These are phyloP conservation scores for Ellobium chinense DNA, from an alignment of 2,888 invertebrate genomes.

Conservation along the genomic window DNA sequence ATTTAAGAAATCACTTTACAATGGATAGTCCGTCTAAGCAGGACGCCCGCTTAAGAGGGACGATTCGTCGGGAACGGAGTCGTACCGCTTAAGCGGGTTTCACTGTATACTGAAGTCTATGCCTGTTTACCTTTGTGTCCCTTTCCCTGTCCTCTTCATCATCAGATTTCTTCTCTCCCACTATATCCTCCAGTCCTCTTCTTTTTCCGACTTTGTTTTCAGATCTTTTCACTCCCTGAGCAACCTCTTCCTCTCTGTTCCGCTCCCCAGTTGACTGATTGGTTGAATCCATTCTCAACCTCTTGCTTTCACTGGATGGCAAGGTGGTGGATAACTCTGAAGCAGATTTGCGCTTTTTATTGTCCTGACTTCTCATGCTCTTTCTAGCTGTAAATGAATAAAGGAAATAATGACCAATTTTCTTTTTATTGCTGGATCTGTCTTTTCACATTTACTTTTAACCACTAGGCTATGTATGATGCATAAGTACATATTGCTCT, in stretches of 20 bases:
- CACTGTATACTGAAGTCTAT: no score
- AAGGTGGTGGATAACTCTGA: background rate
- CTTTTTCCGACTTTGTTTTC: background rate
- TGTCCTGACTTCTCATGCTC: slow-evolving; percentile 18
- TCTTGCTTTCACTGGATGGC: slow-evolving; percentile 1
- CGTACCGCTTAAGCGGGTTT: no score
- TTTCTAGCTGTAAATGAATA: slow-evolving; percentile 30
- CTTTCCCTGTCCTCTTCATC: background rate
- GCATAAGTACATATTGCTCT: no score
- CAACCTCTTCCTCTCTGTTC: background rate
- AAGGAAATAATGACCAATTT: background rate
- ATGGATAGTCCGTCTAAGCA: no score
- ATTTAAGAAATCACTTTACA: no score
- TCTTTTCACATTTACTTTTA: no score
- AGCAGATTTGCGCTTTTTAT: slow-evolving; percentile 23
- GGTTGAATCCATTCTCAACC: background rate
- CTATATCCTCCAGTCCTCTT: background rate
- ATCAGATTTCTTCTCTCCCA: background rate
- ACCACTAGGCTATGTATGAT: no score
- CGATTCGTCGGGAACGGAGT: no score
- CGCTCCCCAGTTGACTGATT: background rate
- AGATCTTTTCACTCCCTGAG: background rate
- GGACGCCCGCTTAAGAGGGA: no score
- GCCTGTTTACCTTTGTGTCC: no score
- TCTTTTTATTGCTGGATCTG: no score